Percentiles rank a stretch among this genome's conserved stretches.
phyloP scores from a whole-genome alignment of 2,113 vertebrate species.

The Corythaixoides concolor region DNA sequence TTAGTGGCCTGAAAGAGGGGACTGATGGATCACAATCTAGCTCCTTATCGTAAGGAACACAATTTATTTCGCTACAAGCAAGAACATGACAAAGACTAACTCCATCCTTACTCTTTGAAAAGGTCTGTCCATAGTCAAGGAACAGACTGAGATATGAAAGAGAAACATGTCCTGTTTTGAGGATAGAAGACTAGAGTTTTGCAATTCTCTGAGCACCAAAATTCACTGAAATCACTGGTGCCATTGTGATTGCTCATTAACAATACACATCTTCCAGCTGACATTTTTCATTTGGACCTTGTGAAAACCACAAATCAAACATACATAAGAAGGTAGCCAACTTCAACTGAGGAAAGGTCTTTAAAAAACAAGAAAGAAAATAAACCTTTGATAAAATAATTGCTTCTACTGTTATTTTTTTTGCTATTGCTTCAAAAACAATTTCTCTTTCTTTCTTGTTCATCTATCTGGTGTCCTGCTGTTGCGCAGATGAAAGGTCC shows the following conservation, averaged over 20 bases:
- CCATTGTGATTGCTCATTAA: conserved; percentile 63
- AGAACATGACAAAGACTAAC: neutral
- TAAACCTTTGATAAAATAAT: conserved; percentile 81
- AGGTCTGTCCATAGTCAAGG: conserved; percentile 16
- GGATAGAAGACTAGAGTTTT: neutral
- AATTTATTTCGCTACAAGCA: conserved; percentile 1
- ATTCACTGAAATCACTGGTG: conserved; percentile 41
- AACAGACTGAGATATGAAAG: conserved; percentile 14
- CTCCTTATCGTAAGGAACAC: neutral
- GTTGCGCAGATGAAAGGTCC: conserved; percentile 77
- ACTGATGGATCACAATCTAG: neutral
- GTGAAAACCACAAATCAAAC: conserved; percentile 69
- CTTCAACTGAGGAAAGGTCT: conserved; percentile 63
- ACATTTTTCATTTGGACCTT: conserved; percentile 54
- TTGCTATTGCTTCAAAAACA: conserved; percentile 76
- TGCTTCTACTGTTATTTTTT: conserved; percentile 78
- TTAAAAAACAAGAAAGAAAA: conserved; percentile 66
- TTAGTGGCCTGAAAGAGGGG: neutral
- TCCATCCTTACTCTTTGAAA: conserved; percentile 2
- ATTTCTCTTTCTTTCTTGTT: conserved; percentile 72
- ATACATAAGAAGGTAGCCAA: conserved; percentile 58
- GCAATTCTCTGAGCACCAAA: conserved; percentile 31
- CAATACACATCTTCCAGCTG: conserved; percentile 65
- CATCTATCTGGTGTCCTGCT: conserved; percentile 72
- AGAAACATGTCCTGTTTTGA: neutral